Evolutionary conservation across 2,113 vertebrate genomes (phyloP).

Genomic region (Ammodytes marinus): DNA sequence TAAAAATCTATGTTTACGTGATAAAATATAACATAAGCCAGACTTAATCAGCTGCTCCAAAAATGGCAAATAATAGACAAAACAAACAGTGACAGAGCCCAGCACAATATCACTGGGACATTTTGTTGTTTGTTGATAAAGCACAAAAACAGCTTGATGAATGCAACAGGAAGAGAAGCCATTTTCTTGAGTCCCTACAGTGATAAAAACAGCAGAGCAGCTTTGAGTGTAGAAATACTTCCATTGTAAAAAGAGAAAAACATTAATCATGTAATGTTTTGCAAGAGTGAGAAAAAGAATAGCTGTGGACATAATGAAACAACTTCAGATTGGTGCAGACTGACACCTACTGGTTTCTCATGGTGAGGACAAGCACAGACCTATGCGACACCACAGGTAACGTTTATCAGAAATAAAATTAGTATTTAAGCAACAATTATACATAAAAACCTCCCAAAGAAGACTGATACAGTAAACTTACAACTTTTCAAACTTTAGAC

Average conservation of each 20-base stretch:
- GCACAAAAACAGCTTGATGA: conserved; percentile 16
- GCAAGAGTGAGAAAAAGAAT: not conserved
- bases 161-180: conserved; percentile 12
- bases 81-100: not conserved
- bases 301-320: not conserved
- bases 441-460: conserved; percentile 40
- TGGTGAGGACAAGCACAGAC: conserved; percentile 18
- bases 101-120: conserved; percentile 13
- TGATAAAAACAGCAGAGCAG: conserved; percentile 33
- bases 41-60: conserved; percentile 2
- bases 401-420: conserved; percentile 41
- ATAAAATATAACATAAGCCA: conserved; percentile 14
- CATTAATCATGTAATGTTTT: not conserved
- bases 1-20: not conserved
- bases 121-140: conserved; percentile 55
- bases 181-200: not conserved
- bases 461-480: conserved; percentile 48
- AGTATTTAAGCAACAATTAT: conserved; percentile 49
- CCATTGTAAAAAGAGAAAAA: conserved; percentile 6
- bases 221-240: conserved; percentile 8
- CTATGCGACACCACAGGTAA: conserved; percentile 1
- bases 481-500: conserved; percentile 45
- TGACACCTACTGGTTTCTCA: conserved; percentile 68
- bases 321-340: conserved; percentile 22
- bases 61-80: not conserved